phyloP scores from a whole-genome alignment of 37 sponge, comb jelly and placozoan genomes.

The Dysidea cf. avara region DNA sequence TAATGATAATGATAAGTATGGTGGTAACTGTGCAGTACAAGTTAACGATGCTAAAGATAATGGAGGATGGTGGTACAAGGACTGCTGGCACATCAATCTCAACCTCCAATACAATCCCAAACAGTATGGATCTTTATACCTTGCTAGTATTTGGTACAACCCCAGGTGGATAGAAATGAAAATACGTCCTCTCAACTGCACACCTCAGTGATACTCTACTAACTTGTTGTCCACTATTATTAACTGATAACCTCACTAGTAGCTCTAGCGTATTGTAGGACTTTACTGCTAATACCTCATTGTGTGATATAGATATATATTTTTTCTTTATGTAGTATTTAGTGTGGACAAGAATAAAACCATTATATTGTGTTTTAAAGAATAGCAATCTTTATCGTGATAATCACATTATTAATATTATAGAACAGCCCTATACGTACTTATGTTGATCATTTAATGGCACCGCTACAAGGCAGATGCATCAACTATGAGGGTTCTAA shows the following conservation, averaged over 20 bases:
- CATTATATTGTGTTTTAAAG: too few species aligned
- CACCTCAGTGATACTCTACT: neutral
- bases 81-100: slow-evolving; percentile 8
- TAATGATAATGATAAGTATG: slow-evolving; percentile 10
- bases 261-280: too few species aligned
- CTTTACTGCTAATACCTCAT: too few species aligned
- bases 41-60: neutral
- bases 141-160: neutral
- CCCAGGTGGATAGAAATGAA: slow-evolving; percentile 16
- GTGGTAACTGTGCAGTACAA: slow-evolving; percentile 22
- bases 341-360: too few species aligned
- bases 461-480: too few species aligned
- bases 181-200: neutral
- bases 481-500: too few species aligned
- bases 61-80: slow-evolving; percentile 35
- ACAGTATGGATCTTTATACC: neutral
- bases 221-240: neutral
- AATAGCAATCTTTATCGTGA: too few species aligned
- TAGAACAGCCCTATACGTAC: too few species aligned
- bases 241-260: neutral
- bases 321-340: too few species aligned
- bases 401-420: too few species aligned
- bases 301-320: too few species aligned
- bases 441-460: too few species aligned
- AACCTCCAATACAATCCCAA: slow-evolving; percentile 3